Conservation (phyloP, 1,140 invertebrate genomes). For the Drosophila trapezifrons region DNA sequence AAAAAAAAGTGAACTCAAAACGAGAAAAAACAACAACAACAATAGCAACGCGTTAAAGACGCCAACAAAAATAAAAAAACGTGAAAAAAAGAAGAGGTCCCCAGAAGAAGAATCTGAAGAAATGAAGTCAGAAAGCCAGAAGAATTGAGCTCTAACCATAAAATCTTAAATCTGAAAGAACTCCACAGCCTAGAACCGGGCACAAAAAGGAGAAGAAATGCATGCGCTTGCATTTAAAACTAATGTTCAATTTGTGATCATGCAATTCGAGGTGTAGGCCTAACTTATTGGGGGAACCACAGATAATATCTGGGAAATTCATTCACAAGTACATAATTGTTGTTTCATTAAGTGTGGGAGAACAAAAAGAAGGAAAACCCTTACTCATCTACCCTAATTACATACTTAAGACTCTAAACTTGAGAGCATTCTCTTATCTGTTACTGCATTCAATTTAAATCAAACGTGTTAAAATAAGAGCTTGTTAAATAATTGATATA, state of each 20-base stretch:
- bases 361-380: background rate
- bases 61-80: constrained; percentile 20
- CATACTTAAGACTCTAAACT: background rate
- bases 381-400: constrained; percentile 7
- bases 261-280: background rate
- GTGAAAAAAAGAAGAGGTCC: constrained; percentile 1
- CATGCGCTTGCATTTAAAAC: background rate
- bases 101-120: constrained; percentile 27
- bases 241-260: constrained; percentile 1
- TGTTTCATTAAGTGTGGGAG: background rate
- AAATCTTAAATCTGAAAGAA: constrained; percentile 3
- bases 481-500: background rate
- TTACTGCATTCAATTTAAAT: background rate
- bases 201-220: constrained; percentile 3
- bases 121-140: constrained; percentile 10
- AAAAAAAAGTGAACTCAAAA: constrained; percentile 36
- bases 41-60: background rate
- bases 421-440: background rate
- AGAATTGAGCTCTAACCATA: background rate
- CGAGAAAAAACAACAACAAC: constrained; percentile 9
- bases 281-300: background rate
- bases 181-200: background rate
- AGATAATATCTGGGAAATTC: constrained; percentile 10
- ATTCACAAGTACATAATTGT: constrained; percentile 6
- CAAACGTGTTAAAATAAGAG: background rate